A percentile compares a stretch with the other conserved stretches of the same genome.
Evolutionary conservation across 2,888 invertebrate species (phyloP).

Genomic region (Argynnis bischoffii): DNA sequence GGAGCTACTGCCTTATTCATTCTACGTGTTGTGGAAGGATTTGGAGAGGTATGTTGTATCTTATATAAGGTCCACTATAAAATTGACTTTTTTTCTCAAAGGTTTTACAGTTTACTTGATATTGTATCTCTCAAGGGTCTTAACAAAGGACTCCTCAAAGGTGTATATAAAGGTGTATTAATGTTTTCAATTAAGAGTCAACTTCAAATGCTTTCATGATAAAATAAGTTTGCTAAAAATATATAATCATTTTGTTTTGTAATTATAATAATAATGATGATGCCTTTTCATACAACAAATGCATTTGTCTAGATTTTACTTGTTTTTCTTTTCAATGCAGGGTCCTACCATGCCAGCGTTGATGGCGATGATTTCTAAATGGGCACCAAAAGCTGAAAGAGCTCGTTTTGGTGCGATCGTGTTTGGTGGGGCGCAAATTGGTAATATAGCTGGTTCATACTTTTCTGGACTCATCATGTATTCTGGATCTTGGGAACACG

Average conservation of each 20-base stretch:
- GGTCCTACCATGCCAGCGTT: conserved; percentile 85
- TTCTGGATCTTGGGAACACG: conserved; percentile 78
- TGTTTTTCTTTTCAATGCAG: conserved; percentile 50
- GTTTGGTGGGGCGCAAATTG: conserved; percentile 84
- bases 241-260: too few relatives aligned
- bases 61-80: background rate
- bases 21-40: conserved; percentile 78
- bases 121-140: too few relatives aligned
- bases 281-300: background rate
- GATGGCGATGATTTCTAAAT: conserved; percentile 83
- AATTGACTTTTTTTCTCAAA: background rate
- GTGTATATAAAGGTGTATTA: too few relatives aligned
- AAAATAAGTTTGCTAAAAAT: background rate
- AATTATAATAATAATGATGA: too few relatives aligned
- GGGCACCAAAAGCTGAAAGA: conserved; percentile 83
- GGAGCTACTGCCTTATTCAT: conserved; percentile 81
- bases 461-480: conserved; percentile 79
- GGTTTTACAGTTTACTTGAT: too few relatives aligned
- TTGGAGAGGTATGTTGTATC: conserved; percentile 84
- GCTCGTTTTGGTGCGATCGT: conserved; percentile 82
- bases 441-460: conserved; percentile 79
- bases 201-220: background rate
- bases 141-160: too few relatives aligned
- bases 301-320: background rate
- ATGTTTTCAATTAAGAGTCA: too few relatives aligned